Base-by-base conservation (phyloP, 2,113 vertebrate genomes). In the Rattus norvegicus region DNA sequence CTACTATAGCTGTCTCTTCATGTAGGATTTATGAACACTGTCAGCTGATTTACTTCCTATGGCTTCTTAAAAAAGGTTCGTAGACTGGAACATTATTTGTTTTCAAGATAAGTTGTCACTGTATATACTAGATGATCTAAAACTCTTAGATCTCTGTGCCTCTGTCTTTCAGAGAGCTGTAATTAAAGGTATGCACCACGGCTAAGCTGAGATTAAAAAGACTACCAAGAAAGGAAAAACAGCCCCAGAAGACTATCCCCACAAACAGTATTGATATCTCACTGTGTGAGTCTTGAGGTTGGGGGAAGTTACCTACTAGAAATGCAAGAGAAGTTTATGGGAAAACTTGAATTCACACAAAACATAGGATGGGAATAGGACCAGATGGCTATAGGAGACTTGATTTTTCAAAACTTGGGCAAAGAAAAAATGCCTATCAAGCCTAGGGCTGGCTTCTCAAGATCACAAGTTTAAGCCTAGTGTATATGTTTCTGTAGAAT, bases 401-500 rank as follows among this genome's bases (percentile, higher is more conserved):
- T 61, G 28, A 70, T 76, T 33, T 54, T 81, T 49, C 36, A 77
- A 94, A 92, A 85, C 10, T 54, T 76, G 7, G 90, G 28, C 10
- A 36, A 24, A 70, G 77, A 61, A 49, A 43, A 95, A 63, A 69
- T 16, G 49, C 30, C n/a, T 26, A 59, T 39, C 79, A 87, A 75
- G 69, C 92, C 8, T 13, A 16, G 89, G 93, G 36, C 65, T 65
- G 79, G 33, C 54, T 36, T 93, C 88, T 91, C 93, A 92, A 91
- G 85, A 77, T 92, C 77, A 91, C n/a, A 70, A 69, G 83, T 95
- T 81, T 63, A 88, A 95, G 39, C 77, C 61, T 92, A 70, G 59
- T 17, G 0, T 96, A 61, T 92, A 94, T 97, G 75, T 76, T 97
- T 96, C 85, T 63, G 28, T 61, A 96, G 95, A 77, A 93, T 85